These are phyloP conservation scores for Thunnus maccoyii DNA, from an alignment of 2,113 vertebrate genomes.

Conservation along the genomic window DNA sequence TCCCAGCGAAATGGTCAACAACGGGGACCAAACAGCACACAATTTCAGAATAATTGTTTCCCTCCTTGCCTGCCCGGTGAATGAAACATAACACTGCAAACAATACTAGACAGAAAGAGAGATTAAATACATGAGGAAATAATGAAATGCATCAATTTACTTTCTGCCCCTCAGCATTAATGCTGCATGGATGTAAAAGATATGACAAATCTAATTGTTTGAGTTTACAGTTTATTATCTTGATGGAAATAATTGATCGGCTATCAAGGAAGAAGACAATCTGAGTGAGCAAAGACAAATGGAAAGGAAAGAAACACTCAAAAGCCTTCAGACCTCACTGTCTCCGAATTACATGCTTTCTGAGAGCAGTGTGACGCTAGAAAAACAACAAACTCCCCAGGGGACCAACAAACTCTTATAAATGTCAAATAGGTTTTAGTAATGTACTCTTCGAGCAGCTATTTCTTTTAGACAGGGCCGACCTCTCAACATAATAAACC, in stretches of 20 bases:
- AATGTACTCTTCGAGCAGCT: constrained; percentile 53
- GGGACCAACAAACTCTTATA: constrained; percentile 64
- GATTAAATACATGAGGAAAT: constrained; percentile 38
- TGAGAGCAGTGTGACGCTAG: constrained; percentile 40
- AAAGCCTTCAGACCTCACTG: constrained; percentile 44
- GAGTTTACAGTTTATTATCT: constrained; percentile 14
- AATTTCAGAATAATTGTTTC: constrained; percentile 73
- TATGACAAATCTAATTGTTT: constrained; percentile 1
- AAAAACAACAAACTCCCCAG: constrained; percentile 64
- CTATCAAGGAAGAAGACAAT: constrained; percentile 23
- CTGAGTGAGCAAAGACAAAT: constrained; percentile 26
- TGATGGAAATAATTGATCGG: constrained; percentile 35
- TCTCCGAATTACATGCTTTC: constrained; percentile 42
- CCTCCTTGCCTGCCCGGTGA: constrained; percentile 24
- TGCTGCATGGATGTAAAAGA: not conserved
- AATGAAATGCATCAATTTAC: constrained; percentile 29
- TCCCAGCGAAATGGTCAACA: constrained; percentile 64
- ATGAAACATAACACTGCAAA: constrained; percentile 65
- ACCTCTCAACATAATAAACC: constrained; percentile 54
- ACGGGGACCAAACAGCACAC: constrained; percentile 55
- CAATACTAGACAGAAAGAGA: constrained; percentile 25
- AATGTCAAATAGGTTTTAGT: constrained; percentile 70
- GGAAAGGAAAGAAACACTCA: not conserved
- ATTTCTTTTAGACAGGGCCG: constrained; percentile 46
- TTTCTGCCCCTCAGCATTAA: constrained; percentile 19